Evolutionary conservation across 2,888 invertebrate species (phyloP), one percentile per base, ranked within the genome.

Genomic region (Galerucella nymphaeae): DNA sequence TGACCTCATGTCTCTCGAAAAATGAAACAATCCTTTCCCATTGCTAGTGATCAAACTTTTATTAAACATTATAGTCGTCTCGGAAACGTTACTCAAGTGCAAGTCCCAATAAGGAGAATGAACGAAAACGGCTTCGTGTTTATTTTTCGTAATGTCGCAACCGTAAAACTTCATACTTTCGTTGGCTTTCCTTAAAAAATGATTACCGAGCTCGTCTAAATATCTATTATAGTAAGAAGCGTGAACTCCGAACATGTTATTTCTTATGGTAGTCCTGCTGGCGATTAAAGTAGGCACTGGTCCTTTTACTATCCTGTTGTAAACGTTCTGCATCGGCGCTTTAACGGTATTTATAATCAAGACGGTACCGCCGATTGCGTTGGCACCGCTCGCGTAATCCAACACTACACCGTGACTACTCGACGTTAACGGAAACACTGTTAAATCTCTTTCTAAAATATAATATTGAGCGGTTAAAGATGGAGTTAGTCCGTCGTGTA

Each of bases 1-100:
- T 76, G 96, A 94, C 79, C 97, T 91, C 80, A 99, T 91, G 86
- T 99, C 97, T 82, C 96, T 92, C 58, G 97, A 96, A 81, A 95
- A 94, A 80, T 98, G 98, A 70, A 91, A 90, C 75, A 98, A 92
- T 14, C 98, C 96, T 84, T 90, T 91, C 0, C 94, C 94, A 84
- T 99, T 99, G 81, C 96, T 94, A 0, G 92, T 92, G 53, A 99
- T 94, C 72, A 93, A 88, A 66, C 94, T 94, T 78, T 92, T 92
- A 80, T 97, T 97, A 2, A 99, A 90, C 88, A 95, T 95, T 76
- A 98, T 92, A 0, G 94, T 93, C 63, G 98, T 93, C 88, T 97
- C 96, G 0, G 96, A 96, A 66, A 98, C 90, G 83, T 96, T 96
- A 74, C 96, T 94, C 4, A 91, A 90, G 75, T 93, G 93, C 58